Evolutionary conservation across 2,113 vertebrate species (phyloP).

Genomic region (Lethenteron reissneri): DNA sequence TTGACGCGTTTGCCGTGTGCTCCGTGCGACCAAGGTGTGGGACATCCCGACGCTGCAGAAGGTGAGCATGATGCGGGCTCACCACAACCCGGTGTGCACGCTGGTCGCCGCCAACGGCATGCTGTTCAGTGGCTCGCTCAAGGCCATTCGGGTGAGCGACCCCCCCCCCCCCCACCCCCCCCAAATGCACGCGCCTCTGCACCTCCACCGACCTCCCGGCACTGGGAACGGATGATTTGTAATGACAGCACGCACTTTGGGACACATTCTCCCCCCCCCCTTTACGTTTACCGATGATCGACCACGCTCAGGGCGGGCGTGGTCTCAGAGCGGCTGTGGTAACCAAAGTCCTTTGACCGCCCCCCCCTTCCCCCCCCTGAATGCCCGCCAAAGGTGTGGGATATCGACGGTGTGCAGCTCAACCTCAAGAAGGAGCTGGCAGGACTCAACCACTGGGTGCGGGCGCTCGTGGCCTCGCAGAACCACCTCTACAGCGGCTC

Average conservation of each 20-base stretch:
- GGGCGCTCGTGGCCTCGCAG: not conserved
- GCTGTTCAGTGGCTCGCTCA: conserved; percentile 5
- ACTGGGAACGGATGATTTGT: too few relatives aligned
- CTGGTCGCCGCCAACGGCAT: conserved; percentile 1
- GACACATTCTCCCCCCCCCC: too few relatives aligned
- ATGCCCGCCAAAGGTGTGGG: not conserved
- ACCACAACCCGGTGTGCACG: conserved; percentile 3
- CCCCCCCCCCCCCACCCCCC: too few relatives aligned
- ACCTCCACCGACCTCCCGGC: too few relatives aligned
- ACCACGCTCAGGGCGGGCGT: too few relatives aligned
- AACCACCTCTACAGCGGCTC: conserved; percentile 4
- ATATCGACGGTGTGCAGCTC: not conserved
- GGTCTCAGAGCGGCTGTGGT: too few relatives aligned
- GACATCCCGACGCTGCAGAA: conserved; percentile 1
- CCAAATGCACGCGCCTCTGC: too few relatives aligned
- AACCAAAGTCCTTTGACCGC: too few relatives aligned
- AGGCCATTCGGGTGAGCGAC: not conserved
- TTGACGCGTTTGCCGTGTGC: too few relatives aligned
- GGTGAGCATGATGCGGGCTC: conserved; percentile 1
- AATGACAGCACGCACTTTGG: too few relatives aligned
- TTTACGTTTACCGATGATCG: too few relatives aligned
- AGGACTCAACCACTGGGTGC: not conserved
- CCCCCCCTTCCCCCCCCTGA: too few relatives aligned
- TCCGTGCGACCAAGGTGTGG: not conserved
- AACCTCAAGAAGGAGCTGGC: conserved; percentile 3